A percentile compares a stretch with the other conserved stretches of the same genome.
Conservation (phyloP, 37 sponge, comb jelly and placozoan genomes). For the Hexactinellida sp. region DNA sequence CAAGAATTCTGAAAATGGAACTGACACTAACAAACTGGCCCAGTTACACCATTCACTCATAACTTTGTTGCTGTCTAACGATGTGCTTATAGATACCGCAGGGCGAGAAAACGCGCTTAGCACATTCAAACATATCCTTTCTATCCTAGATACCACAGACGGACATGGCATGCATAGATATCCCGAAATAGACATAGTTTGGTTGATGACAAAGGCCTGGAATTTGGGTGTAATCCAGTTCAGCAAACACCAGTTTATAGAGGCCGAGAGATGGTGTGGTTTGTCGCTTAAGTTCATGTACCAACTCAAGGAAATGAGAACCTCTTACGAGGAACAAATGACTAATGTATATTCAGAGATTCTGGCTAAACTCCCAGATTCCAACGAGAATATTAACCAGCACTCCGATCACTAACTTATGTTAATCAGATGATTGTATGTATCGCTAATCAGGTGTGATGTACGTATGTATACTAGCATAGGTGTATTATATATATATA, state of each 20-base stretch:
- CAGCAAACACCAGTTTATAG: slow-evolving; percentile 53
- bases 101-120: background rate
- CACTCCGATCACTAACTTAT: background rate
- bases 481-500: no score
- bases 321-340: slow-evolving; percentile 59
- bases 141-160: background rate
- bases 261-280: slow-evolving; percentile 83
- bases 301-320: slow-evolving; percentile 36
- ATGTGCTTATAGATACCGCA: background rate
- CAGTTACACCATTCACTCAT: background rate
- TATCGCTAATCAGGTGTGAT: no score
- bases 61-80: background rate
- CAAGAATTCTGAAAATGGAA: background rate
- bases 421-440: no score
- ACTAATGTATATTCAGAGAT: slow-evolving; percentile 43
- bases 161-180: slow-evolving; percentile 13
- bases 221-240: slow-evolving; percentile 65
- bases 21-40: background rate
- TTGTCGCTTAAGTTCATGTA: slow-evolving; percentile 58
- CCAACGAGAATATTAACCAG: background rate
- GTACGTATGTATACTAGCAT: no score
- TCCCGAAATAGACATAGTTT: slow-evolving; percentile 76
- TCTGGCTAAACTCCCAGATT: slow-evolving; percentile 27
- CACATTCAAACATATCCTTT: background rate
- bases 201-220: slow-evolving; percentile 78